Conservation (phyloP, 2,113 vertebrate genomes). For the Maccullochella peelii region DNA sequence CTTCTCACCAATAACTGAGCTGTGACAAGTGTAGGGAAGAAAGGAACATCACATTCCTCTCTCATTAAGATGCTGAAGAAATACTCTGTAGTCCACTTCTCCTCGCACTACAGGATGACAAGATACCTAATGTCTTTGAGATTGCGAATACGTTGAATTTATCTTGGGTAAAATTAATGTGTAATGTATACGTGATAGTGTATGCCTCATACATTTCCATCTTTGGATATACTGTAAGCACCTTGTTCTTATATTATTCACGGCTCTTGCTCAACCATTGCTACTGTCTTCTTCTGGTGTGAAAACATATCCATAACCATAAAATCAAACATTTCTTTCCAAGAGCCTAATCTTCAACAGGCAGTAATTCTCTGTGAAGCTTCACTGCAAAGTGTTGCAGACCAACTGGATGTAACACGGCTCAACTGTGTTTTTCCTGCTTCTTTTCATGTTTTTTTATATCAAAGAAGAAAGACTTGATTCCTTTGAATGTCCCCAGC, state of each 20-base stretch:
- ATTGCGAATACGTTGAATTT: not conserved
- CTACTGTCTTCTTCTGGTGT: constrained; percentile 25
- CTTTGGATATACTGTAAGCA: not conserved
- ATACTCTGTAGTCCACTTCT: constrained; percentile 11
- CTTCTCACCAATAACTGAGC: constrained; percentile 46
- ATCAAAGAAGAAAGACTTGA: constrained; percentile 22
- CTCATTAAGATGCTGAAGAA: constrained; percentile 44
- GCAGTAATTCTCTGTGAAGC: constrained; percentile 21
- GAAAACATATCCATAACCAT: constrained; percentile 16
- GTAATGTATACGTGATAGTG: not conserved
- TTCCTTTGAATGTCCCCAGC: constrained; percentile 35
- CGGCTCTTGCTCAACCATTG: not conserved
- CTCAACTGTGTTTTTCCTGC: not conserved
- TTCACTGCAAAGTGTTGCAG: constrained; percentile 5
- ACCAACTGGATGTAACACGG: constrained; percentile 6
- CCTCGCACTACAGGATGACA: not conserved
- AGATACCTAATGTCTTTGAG: not conserved
- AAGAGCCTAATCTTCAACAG: constrained; percentile 11
- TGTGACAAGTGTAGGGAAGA: constrained; percentile 47
- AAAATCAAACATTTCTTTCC: constrained; percentile 9
- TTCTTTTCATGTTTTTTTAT: constrained; percentile 20
- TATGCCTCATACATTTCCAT: constrained; percentile 10
- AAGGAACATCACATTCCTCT: constrained; percentile 51
- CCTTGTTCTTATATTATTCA: constrained; percentile 20
- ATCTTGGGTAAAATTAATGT: not conserved